A percentile compares a stretch with the other conserved stretches of the same genome.
Conservation (phyloP, 2,888 invertebrate genomes). For the Erannis defoliaria region DNA sequence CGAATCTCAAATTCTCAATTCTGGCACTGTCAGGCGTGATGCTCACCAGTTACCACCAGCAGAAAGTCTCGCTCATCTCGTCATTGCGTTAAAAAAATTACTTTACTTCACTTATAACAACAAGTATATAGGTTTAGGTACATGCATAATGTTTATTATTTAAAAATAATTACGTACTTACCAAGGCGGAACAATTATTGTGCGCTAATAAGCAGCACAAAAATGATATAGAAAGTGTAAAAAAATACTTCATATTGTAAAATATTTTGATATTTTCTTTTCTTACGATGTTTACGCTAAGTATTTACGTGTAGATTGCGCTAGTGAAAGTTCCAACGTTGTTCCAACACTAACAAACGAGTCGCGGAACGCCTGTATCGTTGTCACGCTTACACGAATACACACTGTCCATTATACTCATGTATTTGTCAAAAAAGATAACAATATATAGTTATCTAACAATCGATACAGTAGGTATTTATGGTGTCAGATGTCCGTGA, state of each 20-base stretch:
- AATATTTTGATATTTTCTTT: not conserved
- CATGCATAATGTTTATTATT: not conserved
- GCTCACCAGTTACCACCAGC: no score
- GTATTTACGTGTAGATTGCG: not conserved
- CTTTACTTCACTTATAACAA: no score
- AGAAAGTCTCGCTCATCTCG: no score
- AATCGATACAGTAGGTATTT: not conserved
- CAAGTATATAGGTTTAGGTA: not conserved
- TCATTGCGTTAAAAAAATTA: no score
- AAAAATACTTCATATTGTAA: slow-evolving; percentile 10
- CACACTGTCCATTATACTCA: not conserved
- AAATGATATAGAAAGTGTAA: not conserved
- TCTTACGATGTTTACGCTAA: not conserved
- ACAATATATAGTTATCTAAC: not conserved
- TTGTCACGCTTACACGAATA: not conserved
- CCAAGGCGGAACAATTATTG: slow-evolving; percentile 3
- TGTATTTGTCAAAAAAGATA: not conserved
- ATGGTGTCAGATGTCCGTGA: not conserved
- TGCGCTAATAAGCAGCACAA: not conserved
- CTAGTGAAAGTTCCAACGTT: not conserved
- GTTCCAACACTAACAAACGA: not conserved
- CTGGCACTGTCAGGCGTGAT: no score
- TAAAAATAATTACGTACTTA: slow-evolving; percentile 3
- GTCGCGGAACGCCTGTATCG: not conserved
- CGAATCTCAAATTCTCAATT: no score